Base-by-base conservation (phyloP, 2,113 vertebrate species). In the Thalassarche chlororhynchos region DNA sequence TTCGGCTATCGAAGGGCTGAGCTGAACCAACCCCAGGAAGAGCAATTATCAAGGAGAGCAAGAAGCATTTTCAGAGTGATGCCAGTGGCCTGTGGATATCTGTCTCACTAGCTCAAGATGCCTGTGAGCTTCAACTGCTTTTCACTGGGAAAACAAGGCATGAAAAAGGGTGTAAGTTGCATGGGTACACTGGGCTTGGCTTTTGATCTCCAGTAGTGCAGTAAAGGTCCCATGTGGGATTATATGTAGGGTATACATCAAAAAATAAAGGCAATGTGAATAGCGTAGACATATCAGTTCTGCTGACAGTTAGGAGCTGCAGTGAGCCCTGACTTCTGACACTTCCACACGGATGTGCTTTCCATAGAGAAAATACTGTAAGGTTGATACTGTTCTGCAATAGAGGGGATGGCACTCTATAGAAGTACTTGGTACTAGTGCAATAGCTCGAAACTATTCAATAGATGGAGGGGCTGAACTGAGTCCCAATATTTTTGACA, bases 351-450 rank as follows among this genome's bases (percentile, higher is more conserved):
- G 3, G 32, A 38, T 14, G 1, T 42, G 26, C 18, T 82, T 66
- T 81, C 15, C 24, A 8, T 21, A 55, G 9, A 62, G 8, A 71
- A 78, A 84, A 62, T 25, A 34, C 4, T 0, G 0, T 26, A 29
- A 75, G 15, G 10, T 23, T 20, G 23, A 55, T 55, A 9, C 3
- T 87, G 4, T 36, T 81, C 25, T 51, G n/a, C 0, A 1, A 2
- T 6, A 71, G 32, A 62, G 36, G 13, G 4, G 8, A 38, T 47
- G 36, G 7, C 44, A 34, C 36, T 82, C 28, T 21, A 5, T 14
- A 36, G 10, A 65, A 54, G 18, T 51, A 14, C 15, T 42, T 58
- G 38, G 28, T 49, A n/a, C 26, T 34, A 66, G 20, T 31, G 40
- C 34, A 81, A 14, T 23, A 36, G 31, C 17, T 91, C 4, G 4